A percentile compares a stretch with the other conserved stretches of the same genome.
phyloP scores from a whole-genome alignment of 2,888 invertebrate genomes.

The Ectropis crepuscularia region DNA sequence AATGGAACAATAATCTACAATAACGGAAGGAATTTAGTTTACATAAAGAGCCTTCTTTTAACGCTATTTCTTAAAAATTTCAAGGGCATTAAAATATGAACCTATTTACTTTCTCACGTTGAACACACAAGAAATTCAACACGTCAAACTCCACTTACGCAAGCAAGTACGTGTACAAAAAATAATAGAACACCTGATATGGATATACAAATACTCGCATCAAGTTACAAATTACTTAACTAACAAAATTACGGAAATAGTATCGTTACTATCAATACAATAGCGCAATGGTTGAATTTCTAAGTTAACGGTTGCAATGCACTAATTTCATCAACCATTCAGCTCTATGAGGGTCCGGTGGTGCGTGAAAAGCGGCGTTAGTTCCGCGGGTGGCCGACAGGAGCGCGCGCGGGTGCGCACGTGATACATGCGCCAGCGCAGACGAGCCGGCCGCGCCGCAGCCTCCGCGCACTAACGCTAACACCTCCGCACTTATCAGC shows the following conservation, averaged over 20 bases:
- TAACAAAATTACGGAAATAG: constrained; percentile 35
- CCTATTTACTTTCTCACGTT: too few relatives aligned
- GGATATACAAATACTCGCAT: constrained; percentile 1
- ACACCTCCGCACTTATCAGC: constrained; percentile 60
- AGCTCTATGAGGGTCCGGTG: constrained; percentile 55
- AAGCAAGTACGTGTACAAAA: too few relatives aligned
- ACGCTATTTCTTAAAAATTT: too few relatives aligned
- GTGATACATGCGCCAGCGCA: constrained; percentile 79
- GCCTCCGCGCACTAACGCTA: constrained; percentile 73
- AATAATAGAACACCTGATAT: neutral
- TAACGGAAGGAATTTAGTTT: too few relatives aligned
- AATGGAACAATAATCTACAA: too few relatives aligned
- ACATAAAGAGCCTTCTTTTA: too few relatives aligned
- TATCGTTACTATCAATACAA: constrained; percentile 38
- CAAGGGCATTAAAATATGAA: too few relatives aligned
- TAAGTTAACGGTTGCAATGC: constrained; percentile 40
- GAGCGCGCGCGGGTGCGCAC: constrained; percentile 74
- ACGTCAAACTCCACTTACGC: too few relatives aligned
- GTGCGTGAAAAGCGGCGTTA: constrained; percentile 73
- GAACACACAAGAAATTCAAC: too few relatives aligned
- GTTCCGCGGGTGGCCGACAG: constrained; percentile 65
- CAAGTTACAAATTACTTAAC: constrained; percentile 18
- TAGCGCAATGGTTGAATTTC: constrained; percentile 39
- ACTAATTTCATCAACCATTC: constrained; percentile 52
- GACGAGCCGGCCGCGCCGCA: constrained; percentile 76